Percentiles rank a stretch among this genome's conserved stretches.
Evolutionary conservation across 2,888 invertebrate genomes (phyloP).

Genomic region (Andrena bicolor): DNA sequence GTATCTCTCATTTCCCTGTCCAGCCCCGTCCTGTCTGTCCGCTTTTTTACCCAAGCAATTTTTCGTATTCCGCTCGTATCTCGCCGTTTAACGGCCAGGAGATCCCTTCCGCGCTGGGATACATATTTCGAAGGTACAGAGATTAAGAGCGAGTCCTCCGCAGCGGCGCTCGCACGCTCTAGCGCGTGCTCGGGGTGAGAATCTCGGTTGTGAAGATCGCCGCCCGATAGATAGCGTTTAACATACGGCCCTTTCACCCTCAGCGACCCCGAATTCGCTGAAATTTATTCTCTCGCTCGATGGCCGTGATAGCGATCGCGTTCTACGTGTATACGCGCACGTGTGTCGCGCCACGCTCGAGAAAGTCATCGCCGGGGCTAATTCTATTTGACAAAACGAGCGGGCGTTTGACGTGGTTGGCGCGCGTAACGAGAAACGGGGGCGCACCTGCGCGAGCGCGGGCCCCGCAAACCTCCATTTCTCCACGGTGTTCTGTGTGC

Average conservation of each 20-base stretch:
- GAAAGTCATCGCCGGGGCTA: constrained; percentile 59
- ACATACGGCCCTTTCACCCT: constrained; percentile 51
- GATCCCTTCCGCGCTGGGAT: constrained; percentile 7
- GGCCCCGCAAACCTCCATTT: neutral
- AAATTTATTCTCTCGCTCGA: constrained; percentile 53
- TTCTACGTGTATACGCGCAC: constrained; percentile 7
- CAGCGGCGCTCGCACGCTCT: neutral
- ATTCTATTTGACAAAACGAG: constrained; percentile 66
- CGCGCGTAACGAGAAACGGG: constrained; percentile 39
- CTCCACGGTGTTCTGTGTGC: neutral
- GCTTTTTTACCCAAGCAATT: constrained; percentile 37
- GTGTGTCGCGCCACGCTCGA: constrained; percentile 41
- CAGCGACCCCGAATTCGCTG: constrained; percentile 47
- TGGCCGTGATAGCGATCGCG: constrained; percentile 55
- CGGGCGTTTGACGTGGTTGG: constrained; percentile 55
- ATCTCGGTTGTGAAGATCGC: constrained; percentile 35
- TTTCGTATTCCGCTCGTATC: constrained; percentile 9
- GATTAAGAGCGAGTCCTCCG: neutral
- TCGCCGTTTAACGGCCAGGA: constrained; percentile 10
- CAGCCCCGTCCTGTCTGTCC: neutral
- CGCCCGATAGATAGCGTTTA: constrained; percentile 44
- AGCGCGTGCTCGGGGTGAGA: constrained; percentile 14
- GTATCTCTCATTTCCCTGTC: constrained; percentile 52
- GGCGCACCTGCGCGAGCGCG: constrained; percentile 17
- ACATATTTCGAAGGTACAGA: neutral